Conservation (phyloP, 1,140 invertebrate genomes). For the Papilio aristodemus region DNA sequence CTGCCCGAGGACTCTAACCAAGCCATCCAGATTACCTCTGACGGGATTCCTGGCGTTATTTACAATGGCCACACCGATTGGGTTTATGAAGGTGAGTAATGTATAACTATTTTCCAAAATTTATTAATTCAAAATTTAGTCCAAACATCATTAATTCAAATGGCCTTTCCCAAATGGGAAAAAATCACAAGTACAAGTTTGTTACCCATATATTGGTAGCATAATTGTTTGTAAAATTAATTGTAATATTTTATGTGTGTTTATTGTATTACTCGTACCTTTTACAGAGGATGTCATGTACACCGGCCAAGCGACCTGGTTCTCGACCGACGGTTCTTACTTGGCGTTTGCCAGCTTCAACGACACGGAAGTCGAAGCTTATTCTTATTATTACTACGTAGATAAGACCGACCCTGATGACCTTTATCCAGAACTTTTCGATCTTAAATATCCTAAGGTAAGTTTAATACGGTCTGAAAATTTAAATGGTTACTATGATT, state of each 20-base stretch:
- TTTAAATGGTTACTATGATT: too few relatives aligned
- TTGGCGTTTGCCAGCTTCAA: slow-evolving; percentile 92
- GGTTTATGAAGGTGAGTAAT: slow-evolving; percentile 85
- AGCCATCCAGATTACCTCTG: slow-evolving; percentile 82
- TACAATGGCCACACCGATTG: slow-evolving; percentile 90
- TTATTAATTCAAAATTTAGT: too few relatives aligned
- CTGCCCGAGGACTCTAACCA: slow-evolving; percentile 64
- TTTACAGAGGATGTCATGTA: slow-evolving; percentile 93
- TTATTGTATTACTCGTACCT: not conserved
- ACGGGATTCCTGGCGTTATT: slow-evolving; percentile 82
- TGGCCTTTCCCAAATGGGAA: too few relatives aligned
- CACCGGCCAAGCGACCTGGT: slow-evolving; percentile 93
- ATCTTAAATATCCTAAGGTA: slow-evolving; percentile 94
- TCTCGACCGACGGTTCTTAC: slow-evolving; percentile 89
- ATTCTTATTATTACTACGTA: slow-evolving; percentile 85
- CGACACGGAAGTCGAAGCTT: slow-evolving; percentile 85
- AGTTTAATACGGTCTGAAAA: too few relatives aligned
- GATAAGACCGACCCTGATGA: slow-evolving; percentile 83
- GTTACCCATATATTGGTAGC: too few relatives aligned
- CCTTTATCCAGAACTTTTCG: slow-evolving; percentile 85
- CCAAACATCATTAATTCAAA: too few relatives aligned
- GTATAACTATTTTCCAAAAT: too few relatives aligned
- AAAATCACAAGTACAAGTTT: too few relatives aligned
- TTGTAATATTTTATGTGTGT: too few relatives aligned
- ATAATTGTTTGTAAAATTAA: too few relatives aligned